A percentile compares a stretch with the other conserved stretches of the same genome.
Conservation (phyloP, 2,113 vertebrate species). For the Thamnophis sirtalis region DNA sequence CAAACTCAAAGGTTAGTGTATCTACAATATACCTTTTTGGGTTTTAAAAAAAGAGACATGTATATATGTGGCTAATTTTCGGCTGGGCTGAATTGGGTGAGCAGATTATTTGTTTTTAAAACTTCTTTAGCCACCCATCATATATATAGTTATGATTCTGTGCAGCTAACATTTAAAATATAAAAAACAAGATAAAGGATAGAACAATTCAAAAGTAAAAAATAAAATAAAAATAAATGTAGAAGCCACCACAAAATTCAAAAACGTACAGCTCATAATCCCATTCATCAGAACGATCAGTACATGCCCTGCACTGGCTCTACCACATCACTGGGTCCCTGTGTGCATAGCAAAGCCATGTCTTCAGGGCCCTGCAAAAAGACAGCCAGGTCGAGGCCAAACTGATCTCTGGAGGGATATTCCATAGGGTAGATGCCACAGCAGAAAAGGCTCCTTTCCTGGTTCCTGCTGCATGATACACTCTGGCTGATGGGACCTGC, state of each 20-base stretch:
- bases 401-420: neutral
- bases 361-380: neutral
- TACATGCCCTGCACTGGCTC: neutral
- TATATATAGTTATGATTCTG: neutral
- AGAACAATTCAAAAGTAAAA: neutral
- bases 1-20: neutral
- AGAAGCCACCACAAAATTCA: no score
- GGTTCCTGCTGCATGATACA: neutral
- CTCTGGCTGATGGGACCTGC: neutral
- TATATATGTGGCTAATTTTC: neutral
- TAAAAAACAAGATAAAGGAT: neutral
- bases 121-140: neutral
- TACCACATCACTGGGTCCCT: neutral
- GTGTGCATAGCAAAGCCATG: neutral
- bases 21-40: neutral
- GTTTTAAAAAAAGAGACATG: neutral
- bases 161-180: neutral
- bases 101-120: neutral
- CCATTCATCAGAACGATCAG: neutral
- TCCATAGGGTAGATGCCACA: neutral
- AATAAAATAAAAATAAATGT: neutral
- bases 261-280: neutral
- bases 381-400: neutral
- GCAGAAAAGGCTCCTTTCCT: neutral
- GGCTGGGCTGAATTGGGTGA: neutral